Evolutionary conservation across 2,113 vertebrate species (phyloP).

Genomic region (Mus pahari): DNA sequence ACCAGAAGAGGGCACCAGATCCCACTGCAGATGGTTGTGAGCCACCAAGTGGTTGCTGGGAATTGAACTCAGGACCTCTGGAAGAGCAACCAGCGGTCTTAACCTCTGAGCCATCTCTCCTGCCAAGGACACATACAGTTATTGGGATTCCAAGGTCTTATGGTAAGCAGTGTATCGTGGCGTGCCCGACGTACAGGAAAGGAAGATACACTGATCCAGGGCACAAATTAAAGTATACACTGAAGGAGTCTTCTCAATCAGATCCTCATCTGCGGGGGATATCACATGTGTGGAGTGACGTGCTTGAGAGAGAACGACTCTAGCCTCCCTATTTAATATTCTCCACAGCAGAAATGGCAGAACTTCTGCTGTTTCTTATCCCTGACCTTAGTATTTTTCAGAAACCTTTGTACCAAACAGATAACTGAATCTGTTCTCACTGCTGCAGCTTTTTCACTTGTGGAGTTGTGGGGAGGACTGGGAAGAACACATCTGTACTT

Average conservation of each 20-base stretch:
- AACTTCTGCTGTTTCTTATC: slow-evolving; percentile 1
- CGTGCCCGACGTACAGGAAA: not conserved
- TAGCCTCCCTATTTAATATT: not conserved
- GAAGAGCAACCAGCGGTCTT: too few relatives aligned
- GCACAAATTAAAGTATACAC: not conserved
- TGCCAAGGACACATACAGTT: not conserved
- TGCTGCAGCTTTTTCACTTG: not conserved
- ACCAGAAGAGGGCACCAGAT: too few relatives aligned
- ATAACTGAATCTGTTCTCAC: not conserved
- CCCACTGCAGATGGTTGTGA: too few relatives aligned
- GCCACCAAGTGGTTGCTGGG: too few relatives aligned
- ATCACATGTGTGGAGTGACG: not conserved
- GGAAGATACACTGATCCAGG: not conserved
- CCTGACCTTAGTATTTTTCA: not conserved
- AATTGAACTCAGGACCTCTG: too few relatives aligned
- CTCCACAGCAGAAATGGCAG: not conserved
- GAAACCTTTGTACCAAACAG: not conserved
- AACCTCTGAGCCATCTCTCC: not conserved
- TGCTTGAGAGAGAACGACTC: not conserved
- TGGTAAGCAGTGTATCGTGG: not conserved
- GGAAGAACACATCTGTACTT: not conserved
- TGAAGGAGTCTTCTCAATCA: not conserved
- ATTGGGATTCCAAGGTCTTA: not conserved
- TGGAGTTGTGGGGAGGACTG: not conserved
- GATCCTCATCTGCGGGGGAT: not conserved